Percentiles rank a stretch among this genome's conserved stretches.
phyloP scores from a whole-genome alignment of 2,888 invertebrate genomes.

The Polymixis flavicincta region DNA sequence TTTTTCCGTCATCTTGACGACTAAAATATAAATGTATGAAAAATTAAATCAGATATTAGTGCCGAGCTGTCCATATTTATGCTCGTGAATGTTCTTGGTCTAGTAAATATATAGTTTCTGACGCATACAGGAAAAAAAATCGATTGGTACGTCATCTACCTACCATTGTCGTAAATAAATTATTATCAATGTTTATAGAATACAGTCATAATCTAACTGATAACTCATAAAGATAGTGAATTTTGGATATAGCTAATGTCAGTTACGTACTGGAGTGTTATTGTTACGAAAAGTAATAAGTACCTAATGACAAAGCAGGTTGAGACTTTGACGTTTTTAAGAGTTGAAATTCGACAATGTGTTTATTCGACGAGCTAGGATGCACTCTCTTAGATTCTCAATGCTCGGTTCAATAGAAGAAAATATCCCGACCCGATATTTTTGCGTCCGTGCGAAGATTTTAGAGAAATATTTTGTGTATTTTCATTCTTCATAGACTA shows the following conservation, averaged over 20 bases:
- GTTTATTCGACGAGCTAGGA: too few relatives aligned
- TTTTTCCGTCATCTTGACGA: not conserved
- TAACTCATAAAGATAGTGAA: not conserved
- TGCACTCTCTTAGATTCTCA: too few relatives aligned
- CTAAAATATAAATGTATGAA: not conserved
- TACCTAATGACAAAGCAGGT: not conserved
- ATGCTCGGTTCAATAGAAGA: too few relatives aligned
- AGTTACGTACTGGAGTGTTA: not conserved
- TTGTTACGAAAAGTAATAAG: not conserved
- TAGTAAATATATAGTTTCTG: conserved; percentile 5
- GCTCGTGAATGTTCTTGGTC: not conserved
- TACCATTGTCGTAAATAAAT: conserved; percentile 22
- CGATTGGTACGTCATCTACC: not conserved
- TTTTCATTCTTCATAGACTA: not conserved
- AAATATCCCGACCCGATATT: too few relatives aligned
- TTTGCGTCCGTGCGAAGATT: too few relatives aligned
- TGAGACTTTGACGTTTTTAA: too few relatives aligned
- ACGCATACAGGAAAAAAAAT: conserved; percentile 21
- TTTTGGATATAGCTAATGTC: not conserved
- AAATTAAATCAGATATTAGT: not conserved
- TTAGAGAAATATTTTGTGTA: too few relatives aligned
- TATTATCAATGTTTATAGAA: conserved; percentile 38
- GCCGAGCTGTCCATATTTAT: not conserved
- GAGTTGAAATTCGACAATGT: too few relatives aligned
- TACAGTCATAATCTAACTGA: conserved; percentile 20